These are phyloP conservation scores for Lamproptera curius DNA, from an alignment of 2,888 invertebrate species.

Conservation along the genomic window DNA sequence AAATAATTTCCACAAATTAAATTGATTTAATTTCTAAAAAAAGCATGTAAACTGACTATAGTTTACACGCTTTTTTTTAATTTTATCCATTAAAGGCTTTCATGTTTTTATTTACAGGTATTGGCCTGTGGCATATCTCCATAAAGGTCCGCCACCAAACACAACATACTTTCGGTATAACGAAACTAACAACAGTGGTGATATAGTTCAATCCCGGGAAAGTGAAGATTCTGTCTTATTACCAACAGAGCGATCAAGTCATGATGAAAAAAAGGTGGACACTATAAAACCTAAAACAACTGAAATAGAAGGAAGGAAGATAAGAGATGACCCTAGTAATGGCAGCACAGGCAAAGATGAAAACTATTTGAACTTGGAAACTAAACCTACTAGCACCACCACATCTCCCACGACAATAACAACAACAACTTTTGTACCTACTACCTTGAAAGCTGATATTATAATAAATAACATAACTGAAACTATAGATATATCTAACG, in stretches of 20 bases:
- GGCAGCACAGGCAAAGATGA: conserved; percentile 46
- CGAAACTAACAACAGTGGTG: conserved; percentile 37
- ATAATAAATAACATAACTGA: conserved; percentile 27
- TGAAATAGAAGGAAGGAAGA: conserved; percentile 32
- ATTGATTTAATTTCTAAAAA: too few species aligned
- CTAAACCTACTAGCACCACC: conserved; percentile 28
- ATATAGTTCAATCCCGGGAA: conserved; percentile 8
- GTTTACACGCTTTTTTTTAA: too few species aligned
- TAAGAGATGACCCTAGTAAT: conserved; percentile 51
- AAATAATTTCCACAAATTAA: too few species aligned
- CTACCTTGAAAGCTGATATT: conserved; percentile 26
- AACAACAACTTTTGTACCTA: conserved; percentile 20
- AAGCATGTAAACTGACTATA: too few species aligned
- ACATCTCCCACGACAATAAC: conserved; percentile 29
- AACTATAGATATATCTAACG: conserved; percentile 23
- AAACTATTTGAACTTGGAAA: conserved; percentile 32
- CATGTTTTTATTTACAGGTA: conserved; percentile 46
- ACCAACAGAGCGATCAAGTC: conserved; percentile 7
- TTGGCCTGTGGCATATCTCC: conserved; percentile 91
- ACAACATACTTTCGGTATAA: conserved; percentile 75
- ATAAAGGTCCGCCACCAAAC: conserved; percentile 88
- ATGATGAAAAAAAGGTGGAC: conserved; percentile 10
- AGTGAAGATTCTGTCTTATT: conserved; percentile 3
- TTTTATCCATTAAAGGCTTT: too few species aligned
- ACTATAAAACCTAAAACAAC: conserved; percentile 15